Evolutionary conservation across 2,888 invertebrate species (phyloP).

Genomic region (Leptopilina drosophilae): DNA sequence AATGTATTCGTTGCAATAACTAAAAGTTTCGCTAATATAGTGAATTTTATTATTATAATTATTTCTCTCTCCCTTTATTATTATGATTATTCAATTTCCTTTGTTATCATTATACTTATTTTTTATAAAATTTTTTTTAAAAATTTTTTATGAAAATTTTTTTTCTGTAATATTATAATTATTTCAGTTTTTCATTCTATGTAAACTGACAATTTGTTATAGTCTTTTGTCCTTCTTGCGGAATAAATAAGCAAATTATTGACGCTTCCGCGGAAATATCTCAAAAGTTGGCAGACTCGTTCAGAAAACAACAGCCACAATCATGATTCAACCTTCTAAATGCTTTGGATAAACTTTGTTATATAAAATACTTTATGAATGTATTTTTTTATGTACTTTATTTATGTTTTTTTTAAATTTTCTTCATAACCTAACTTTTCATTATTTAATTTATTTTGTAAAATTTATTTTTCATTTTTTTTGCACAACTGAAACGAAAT

Average conservation of each 20-base stretch:
- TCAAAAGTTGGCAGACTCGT: conserved; percentile 21
- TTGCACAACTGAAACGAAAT: no score
- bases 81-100: no score
- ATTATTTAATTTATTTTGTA: no score
- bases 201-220: background rate
- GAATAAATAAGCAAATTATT: background rate
- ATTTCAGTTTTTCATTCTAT: background rate
- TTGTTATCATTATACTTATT: no score
- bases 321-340: background rate
- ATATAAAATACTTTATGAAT: background rate
- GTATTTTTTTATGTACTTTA: background rate
- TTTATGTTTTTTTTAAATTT: background rate
- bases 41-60: no score
- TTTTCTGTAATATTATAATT: background rate
- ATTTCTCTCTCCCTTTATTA: no score
- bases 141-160: no score
- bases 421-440: no score
- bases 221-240: background rate
- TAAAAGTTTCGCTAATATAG: no score
- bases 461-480: no score
- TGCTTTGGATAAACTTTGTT: background rate
- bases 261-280: background rate
- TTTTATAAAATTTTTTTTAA: no score
- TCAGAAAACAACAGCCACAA: background rate
- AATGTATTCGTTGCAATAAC: no score